phyloP scores from a whole-genome alignment of 2,113 vertebrate species.

The Pangasianodon hypophthalmus region DNA sequence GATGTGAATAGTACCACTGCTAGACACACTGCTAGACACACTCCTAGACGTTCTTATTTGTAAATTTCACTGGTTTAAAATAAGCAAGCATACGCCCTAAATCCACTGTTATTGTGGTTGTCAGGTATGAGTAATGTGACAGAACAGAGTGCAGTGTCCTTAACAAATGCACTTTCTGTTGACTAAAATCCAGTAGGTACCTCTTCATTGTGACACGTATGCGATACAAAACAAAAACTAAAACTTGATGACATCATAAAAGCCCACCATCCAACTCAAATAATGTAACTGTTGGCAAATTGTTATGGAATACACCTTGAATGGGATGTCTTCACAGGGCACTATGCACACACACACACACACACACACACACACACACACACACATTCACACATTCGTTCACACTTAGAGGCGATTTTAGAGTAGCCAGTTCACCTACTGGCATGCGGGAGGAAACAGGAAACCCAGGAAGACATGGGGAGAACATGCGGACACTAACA shows the following conservation, averaged over 20 bases:
- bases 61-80: neutral
- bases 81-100: neutral
- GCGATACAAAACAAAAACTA: conserved; percentile 6
- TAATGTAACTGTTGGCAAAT: neutral
- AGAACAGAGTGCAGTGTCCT: conserved; percentile 3
- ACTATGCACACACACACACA: neutral
- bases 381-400: neutral
- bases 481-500: no score
- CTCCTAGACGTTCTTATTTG: neutral
- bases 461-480: no score
- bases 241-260: neutral
- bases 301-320: neutral
- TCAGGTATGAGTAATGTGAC: conserved; percentile 18
- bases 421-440: neutral
- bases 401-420: neutral
- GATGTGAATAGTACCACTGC: neutral
- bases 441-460: neutral
- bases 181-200: conserved; percentile 17
- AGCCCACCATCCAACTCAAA: neutral
- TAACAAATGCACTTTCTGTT: neutral
- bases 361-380: neutral
- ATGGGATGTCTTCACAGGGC: neutral
- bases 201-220: conserved; percentile 30
- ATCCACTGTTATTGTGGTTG: neutral
- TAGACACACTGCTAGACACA: neutral